A percentile compares a stretch with the other conserved stretches of the same genome.
phyloP scores from a whole-genome alignment of 2,113 vertebrate species.

The Phaethornis superciliosus region DNA sequence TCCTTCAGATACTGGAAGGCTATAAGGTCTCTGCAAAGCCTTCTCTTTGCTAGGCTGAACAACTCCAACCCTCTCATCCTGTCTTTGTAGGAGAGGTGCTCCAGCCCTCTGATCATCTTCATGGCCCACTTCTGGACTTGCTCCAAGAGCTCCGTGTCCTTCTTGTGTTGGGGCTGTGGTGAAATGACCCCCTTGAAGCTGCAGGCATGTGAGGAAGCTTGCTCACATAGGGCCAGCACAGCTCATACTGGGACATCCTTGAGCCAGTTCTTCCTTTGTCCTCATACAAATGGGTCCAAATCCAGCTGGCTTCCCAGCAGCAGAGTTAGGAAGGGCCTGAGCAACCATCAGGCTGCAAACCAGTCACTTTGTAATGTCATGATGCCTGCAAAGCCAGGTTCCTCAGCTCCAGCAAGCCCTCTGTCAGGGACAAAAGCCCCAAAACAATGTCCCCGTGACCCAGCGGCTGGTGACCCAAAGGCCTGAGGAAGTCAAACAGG shows the following conservation, averaged over 20 bases:
- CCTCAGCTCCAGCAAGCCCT: neutral
- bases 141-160: no score
- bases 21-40: no score
- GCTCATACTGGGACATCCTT: neutral
- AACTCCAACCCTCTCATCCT: no score
- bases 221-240: rapidly evolving
- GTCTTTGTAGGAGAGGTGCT: no score
- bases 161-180: neutral
- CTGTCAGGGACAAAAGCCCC: neutral
- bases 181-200: neutral
- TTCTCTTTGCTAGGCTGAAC: no score
- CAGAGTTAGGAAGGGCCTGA: neutral
- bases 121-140: no score
- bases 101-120: no score
- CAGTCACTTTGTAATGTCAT: neutral
- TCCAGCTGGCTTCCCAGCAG: neutral
- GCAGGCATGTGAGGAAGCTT: rapidly evolving
- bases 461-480: neutral
- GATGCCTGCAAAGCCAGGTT: neutral
- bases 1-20: no score
- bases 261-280: neutral
- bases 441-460: slow-evolving; percentile 13
- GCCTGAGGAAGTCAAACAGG: neutral
- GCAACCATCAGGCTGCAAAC: neutral
- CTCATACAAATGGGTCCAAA: neutral